Percentiles rank a stretch among this genome's conserved stretches.
Conservation (phyloP, 2,888 invertebrate genomes). For the Deilephila porcellus region DNA sequence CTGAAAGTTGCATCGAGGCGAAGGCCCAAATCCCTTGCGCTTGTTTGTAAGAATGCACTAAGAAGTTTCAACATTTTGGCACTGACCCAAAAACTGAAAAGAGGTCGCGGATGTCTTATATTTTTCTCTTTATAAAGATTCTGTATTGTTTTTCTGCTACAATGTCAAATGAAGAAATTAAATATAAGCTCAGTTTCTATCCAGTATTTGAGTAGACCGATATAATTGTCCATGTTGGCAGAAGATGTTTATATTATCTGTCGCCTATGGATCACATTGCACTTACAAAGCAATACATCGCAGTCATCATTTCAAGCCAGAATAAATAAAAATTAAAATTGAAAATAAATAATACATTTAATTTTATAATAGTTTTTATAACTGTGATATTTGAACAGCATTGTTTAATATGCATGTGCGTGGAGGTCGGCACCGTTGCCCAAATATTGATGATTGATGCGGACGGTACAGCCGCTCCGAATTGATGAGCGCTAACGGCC, state of each 20-base stretch:
- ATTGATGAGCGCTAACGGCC: slow-evolving; percentile 5
- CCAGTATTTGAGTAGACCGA: not conserved
- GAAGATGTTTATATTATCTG: no score
- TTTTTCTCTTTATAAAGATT: not conserved
- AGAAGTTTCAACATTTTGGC: slow-evolving; percentile 4
- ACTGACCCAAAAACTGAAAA: not conserved
- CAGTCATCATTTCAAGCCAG: not conserved
- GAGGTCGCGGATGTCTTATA: not conserved
- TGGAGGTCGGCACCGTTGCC: not conserved
- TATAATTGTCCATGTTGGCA: no score
- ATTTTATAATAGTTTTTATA: not conserved
- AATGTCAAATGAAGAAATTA: not conserved
- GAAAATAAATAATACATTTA: no score
- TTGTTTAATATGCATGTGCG: not conserved
- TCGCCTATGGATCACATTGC: not conserved
- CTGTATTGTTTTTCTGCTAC: not conserved
- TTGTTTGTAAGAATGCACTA: not conserved
- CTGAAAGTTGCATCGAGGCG: not conserved
- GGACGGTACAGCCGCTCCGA: slow-evolving; percentile 1
- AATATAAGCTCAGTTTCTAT: not conserved
- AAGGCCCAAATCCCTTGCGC: slow-evolving; percentile 3
- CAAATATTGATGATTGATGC: slow-evolving; percentile 20
- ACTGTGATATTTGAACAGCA: not conserved
- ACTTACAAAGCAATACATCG: not conserved
- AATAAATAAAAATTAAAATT: not conserved